These are phyloP conservation scores for Caranx melampygus DNA, from an alignment of 2,113 vertebrate species.

Conservation along the genomic window DNA sequence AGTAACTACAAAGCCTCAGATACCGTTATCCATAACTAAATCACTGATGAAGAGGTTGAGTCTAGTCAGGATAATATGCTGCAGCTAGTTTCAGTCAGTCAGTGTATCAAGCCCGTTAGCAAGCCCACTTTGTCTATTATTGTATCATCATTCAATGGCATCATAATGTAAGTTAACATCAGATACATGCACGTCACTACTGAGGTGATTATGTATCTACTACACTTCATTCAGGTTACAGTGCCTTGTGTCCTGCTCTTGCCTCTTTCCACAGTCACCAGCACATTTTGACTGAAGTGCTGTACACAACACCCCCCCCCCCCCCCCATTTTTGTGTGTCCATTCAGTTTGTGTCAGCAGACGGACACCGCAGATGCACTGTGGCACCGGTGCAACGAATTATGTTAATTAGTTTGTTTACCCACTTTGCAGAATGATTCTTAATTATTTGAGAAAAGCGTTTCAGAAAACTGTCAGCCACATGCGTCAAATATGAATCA, in stretches of 20 bases:
- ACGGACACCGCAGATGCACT: background rate
- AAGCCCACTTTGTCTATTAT: background rate
- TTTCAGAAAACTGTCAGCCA: background rate
- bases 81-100: background rate
- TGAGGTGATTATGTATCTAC: background rate
- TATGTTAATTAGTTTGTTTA: background rate
- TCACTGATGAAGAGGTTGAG: background rate
- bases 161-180: conserved; percentile 4
- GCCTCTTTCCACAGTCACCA: background rate
- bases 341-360: background rate
- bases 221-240: background rate
- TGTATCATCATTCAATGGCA: conserved; percentile 5
- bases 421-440: background rate
- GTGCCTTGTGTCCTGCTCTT: background rate
- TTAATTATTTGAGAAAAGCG: background rate
- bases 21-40: conserved; percentile 6
- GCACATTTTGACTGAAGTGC: conserved; percentile 3
- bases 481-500: conserved; percentile 5
- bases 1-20: background rate
- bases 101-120: background rate
- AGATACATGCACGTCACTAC: background rate
- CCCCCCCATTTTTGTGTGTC: background rate
- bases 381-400: background rate
- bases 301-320: background rate
- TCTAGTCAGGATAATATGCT: background rate